These are phyloP conservation scores for Maconellicoccus hirsutus DNA, from an alignment of 1,140 invertebrate species.

Conservation along the genomic window DNA sequence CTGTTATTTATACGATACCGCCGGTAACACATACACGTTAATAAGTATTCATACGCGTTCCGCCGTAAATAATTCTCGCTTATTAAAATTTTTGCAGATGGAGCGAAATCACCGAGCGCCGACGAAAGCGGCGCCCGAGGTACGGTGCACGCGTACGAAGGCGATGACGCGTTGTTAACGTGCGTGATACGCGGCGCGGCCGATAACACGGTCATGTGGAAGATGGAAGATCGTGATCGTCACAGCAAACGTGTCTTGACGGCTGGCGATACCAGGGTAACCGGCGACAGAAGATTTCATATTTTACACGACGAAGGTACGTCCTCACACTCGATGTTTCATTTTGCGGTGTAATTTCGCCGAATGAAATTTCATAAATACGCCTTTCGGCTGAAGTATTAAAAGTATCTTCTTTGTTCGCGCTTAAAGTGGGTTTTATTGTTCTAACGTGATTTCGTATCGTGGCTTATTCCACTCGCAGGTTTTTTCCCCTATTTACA, in stretches of 20 bases:
- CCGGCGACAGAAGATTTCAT: constrained; percentile 51
- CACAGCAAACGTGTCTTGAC: constrained; percentile 48
- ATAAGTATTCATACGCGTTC: no score
- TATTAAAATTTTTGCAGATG: neutral
- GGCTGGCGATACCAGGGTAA: constrained; percentile 56
- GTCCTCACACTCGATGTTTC: constrained; percentile 25
- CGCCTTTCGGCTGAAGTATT: no score
- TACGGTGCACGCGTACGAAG: constrained; percentile 43
- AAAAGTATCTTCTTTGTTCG: no score
- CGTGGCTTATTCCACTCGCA: no score
- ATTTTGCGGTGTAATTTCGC: no score
- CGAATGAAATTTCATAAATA: no score
- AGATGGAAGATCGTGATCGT: constrained; percentile 47
- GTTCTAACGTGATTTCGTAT: no score
- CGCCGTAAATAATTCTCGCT: no score
- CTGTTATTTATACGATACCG: no score
- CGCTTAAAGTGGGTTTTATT: no score
- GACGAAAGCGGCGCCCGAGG: neutral
- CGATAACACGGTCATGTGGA: constrained; percentile 55
- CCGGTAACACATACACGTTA: no score
- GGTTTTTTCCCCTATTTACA: no score
- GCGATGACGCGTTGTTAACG: constrained; percentile 60
- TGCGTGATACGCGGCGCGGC: constrained; percentile 58
- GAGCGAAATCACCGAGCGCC: neutral
- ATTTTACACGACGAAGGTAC: constrained; percentile 60